A percentile compares a stretch with the other conserved stretches of the same genome.
These are phyloP conservation scores for Centropristis striata DNA, from an alignment of 2,113 vertebrate genomes.

Conservation along the genomic window DNA sequence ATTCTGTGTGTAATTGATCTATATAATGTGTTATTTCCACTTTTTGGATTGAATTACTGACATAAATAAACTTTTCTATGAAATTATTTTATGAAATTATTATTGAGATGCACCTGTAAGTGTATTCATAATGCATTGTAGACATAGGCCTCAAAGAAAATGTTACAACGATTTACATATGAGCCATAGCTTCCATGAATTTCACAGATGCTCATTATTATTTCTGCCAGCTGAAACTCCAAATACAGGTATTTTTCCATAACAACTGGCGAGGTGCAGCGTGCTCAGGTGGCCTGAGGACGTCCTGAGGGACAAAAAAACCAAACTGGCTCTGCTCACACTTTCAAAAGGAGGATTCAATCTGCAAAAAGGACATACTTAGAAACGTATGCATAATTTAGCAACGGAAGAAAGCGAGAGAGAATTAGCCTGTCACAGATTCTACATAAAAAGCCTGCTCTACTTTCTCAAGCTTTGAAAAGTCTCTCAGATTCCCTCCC, in stretches of 20 bases:
- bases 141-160: too few species aligned
- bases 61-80: too few species aligned
- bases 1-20: too few species aligned
- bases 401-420: neutral
- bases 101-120: too few species aligned
- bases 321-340: slow-evolving; percentile 42
- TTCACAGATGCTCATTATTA: neutral
- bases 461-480: slow-evolving; percentile 56
- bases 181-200: too few species aligned
- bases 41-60: too few species aligned
- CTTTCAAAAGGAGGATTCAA: slow-evolving; percentile 22
- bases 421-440: slow-evolving; percentile 50
- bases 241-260: neutral
- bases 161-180: too few species aligned
- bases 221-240: neutral
- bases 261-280: neutral
- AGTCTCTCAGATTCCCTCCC: slow-evolving; percentile 21
- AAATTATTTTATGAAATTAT: too few species aligned
- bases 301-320: neutral
- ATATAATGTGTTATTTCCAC: too few species aligned
- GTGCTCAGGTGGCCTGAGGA: neutral
- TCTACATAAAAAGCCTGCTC: slow-evolving; percentile 49
- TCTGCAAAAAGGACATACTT: slow-evolving; percentile 41
- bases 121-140: too few species aligned
- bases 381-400: slow-evolving; percentile 67